Evolutionary conservation across 2,797 vertebrate species (phyloP).

Genomic region (Anguilla marmorata): DNA sequence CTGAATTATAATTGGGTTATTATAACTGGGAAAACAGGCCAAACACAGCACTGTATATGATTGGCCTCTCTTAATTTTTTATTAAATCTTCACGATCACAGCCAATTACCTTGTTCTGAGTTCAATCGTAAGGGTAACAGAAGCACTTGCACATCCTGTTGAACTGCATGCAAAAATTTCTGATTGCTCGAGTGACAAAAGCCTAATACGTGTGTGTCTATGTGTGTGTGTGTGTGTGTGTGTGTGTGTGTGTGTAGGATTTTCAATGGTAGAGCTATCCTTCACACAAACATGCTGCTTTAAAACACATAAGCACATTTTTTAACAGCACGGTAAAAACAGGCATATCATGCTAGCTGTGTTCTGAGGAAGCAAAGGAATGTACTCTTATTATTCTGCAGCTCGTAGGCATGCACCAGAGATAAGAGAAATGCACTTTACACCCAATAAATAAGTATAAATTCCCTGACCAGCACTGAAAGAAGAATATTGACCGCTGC

Average conservation of each 20-base stretch:
- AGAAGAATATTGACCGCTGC: not conserved
- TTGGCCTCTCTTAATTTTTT: too few relatives aligned
- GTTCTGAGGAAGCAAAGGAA: not conserved
- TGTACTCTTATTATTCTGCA: not conserved
- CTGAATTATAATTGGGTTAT: too few relatives aligned
- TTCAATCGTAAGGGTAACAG: too few relatives aligned
- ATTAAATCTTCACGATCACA: too few relatives aligned
- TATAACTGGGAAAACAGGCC: too few relatives aligned
- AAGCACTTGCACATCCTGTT: too few relatives aligned
- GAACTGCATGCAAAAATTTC: not conserved
- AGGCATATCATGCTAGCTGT: not conserved
- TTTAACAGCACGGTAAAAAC: not conserved
- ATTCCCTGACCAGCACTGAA: not conserved
- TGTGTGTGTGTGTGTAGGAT: not conserved
- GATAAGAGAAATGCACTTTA: conserved; percentile 9
- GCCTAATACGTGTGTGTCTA: not conserved
- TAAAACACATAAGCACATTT: not conserved
- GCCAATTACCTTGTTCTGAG: too few relatives aligned
- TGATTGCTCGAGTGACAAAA: not conserved
- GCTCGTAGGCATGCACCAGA: not conserved
- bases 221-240: not conserved
- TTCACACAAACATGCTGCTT: not conserved
- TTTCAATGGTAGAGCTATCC: not conserved
- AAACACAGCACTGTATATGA: too few relatives aligned
- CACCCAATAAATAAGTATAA: not conserved